Conservation (phyloP, 2,888 invertebrate genomes). For the Pantelozetes paolii region DNA sequence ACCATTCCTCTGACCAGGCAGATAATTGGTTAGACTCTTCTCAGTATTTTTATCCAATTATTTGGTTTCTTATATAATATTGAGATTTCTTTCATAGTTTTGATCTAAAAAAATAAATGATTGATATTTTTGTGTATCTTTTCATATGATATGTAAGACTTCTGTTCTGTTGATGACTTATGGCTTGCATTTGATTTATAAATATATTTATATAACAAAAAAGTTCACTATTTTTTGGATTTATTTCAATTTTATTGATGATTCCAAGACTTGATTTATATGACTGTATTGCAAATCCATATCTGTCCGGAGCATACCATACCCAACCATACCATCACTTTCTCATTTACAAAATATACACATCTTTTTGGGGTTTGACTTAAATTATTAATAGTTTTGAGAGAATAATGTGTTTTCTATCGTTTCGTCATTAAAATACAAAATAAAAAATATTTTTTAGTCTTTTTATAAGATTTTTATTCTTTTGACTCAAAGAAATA, state of each 20-base stretch:
- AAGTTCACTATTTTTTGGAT: not conserved
- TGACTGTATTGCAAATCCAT: not conserved
- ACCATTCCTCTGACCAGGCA: too few species aligned
- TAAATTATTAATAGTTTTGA: not conserved
- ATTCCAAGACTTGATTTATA: not conserved
- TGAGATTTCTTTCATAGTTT: too few species aligned
- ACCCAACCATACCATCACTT: too few species aligned
- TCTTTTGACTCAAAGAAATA: not conserved
- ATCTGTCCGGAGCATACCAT: too few species aligned
- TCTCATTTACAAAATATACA: too few species aligned
- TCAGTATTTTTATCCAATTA: too few species aligned
- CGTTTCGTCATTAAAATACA: too few species aligned
- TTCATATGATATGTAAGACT: not conserved
- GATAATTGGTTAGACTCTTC: too few species aligned
- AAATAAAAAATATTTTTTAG: not conserved
- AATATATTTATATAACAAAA: not conserved
- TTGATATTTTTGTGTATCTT: too few species aligned
- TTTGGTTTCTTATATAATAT: too few species aligned
- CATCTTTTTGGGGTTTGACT: not conserved
- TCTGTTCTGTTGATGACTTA: conserved; percentile 14
- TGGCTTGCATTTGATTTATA: not conserved
- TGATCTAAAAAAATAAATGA: too few species aligned
- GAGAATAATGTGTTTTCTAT: not conserved
- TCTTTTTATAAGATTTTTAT: not conserved
- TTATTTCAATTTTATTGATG: conserved; percentile 8